Evolutionary conservation across 1,140 invertebrate species (phyloP).

Genomic region (Semibalanus balanoides): DNA sequence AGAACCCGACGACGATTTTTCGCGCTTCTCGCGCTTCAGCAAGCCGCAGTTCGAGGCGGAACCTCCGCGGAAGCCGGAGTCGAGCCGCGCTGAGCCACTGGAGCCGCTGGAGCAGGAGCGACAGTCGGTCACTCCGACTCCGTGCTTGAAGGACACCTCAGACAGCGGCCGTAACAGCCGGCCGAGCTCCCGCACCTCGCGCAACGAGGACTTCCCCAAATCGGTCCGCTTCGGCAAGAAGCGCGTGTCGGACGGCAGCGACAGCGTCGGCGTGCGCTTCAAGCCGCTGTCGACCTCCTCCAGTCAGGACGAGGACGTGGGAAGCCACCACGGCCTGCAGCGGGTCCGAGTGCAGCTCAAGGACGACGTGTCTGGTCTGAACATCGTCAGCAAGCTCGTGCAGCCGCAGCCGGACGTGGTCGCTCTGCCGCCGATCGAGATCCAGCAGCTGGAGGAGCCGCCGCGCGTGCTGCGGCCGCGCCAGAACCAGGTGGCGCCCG

Average conservation of each 20-base stretch:
- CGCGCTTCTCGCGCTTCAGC: background rate
- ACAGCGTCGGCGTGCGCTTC: background rate
- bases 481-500: background rate
- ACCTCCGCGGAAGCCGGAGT: too few relatives aligned
- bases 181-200: background rate
- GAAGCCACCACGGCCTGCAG: background rate
- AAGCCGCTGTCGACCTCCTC: conserved; percentile 1
- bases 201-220: background rate
- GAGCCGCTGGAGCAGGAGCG: background rate
- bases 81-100: background rate
- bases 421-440: background rate
- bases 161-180: background rate
- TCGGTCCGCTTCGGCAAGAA: background rate
- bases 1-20: background rate
- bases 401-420: background rate
- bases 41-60: background rate
- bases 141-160: background rate
- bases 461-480: conserved; percentile 6
- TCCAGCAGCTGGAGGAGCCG: background rate
- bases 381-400: background rate
- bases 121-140: background rate
- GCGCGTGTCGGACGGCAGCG: background rate
- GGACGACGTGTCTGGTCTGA: background rate
- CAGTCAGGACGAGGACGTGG: conserved; percentile 5
- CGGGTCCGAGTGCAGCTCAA: background rate